Percentiles rank a stretch among this genome's conserved stretches.
Evolutionary conservation across 2,888 invertebrate species (phyloP).

Genomic region (Amphiduros pacificus): DNA sequence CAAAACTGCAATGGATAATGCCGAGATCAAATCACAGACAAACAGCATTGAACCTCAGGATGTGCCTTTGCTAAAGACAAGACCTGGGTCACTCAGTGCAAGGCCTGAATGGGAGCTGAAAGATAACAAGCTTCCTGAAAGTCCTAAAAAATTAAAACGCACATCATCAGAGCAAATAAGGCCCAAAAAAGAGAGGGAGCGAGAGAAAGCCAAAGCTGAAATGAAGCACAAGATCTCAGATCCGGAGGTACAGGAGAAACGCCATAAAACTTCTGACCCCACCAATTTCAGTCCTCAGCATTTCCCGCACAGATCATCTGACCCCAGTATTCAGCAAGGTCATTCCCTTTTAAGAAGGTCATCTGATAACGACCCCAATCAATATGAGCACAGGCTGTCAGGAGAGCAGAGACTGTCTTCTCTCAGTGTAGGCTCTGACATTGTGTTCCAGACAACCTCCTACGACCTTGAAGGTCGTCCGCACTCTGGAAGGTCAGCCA

Average conservation of each 20-base stretch:
- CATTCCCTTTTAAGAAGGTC: background rate
- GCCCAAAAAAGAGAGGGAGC: constrained; percentile 37
- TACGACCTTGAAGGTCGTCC: background rate
- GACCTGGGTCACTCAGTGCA: background rate
- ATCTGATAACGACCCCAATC: background rate
- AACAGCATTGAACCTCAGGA: background rate
- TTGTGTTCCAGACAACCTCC: background rate
- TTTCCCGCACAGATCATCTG: background rate
- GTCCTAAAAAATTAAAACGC: constrained; percentile 28
- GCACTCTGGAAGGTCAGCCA: background rate
- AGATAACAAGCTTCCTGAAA: constrained; percentile 1
- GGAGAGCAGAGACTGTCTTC: no score
- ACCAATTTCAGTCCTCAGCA: background rate
- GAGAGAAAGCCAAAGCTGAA: constrained; percentile 1
- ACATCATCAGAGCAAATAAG: constrained; percentile 41
- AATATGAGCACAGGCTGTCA: constrained; percentile 14
- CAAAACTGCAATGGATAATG: background rate
- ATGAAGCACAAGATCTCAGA: background rate
- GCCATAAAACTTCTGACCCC: background rate
- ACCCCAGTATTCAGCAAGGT: background rate
- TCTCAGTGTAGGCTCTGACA: constrained; percentile 17
- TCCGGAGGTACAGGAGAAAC: background rate
- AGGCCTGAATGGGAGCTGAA: background rate
- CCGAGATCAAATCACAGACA: background rate
- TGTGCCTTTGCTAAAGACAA: no score